phyloP scores from a whole-genome alignment of 2,888 invertebrate species.

The Andricus quercusramuli region DNA sequence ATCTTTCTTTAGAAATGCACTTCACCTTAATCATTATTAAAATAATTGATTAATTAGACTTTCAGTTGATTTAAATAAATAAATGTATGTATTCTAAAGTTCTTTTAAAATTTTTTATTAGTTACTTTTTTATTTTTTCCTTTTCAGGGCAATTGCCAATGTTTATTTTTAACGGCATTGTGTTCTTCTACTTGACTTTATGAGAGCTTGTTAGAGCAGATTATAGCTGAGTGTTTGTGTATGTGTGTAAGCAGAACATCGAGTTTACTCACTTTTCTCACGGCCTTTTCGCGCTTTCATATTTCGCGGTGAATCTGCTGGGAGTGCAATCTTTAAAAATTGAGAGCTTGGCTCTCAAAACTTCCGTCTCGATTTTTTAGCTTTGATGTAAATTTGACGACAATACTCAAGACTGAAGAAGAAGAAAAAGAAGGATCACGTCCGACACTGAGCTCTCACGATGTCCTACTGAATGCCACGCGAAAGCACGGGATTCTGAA shows the following conservation, averaged over 20 bases:
- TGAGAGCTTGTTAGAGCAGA: conserved; percentile 1
- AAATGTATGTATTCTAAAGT: neutral
- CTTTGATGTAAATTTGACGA: conserved; percentile 1
- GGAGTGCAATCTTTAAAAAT: conserved; percentile 49
- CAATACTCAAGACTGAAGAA: conserved; percentile 15
- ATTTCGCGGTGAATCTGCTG: conserved; percentile 47
- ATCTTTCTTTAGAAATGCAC: neutral
- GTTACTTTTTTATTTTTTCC: neutral
- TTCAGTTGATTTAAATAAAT: neutral
- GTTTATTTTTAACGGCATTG: conserved; percentile 26
- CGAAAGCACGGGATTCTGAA: conserved; percentile 66
- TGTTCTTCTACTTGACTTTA: conserved; percentile 8
- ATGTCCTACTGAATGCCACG: conserved; percentile 62
- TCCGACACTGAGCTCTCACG: conserved; percentile 55
- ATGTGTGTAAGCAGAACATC: conserved; percentile 28
- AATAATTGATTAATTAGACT: neutral
- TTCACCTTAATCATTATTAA: neutral
- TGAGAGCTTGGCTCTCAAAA: neutral
- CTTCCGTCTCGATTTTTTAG: neutral
- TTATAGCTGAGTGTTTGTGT: neutral
- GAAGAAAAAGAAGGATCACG: conserved; percentile 46
- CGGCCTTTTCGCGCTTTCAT: conserved; percentile 71
- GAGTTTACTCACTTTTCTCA: conserved; percentile 72
- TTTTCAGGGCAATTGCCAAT: neutral
- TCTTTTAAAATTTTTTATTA: neutral